Evolutionary conservation across 2,888 invertebrate genomes (phyloP), one percentile per base, ranked within the genome.

Genomic region (Rhabditoides inermis): DNA sequence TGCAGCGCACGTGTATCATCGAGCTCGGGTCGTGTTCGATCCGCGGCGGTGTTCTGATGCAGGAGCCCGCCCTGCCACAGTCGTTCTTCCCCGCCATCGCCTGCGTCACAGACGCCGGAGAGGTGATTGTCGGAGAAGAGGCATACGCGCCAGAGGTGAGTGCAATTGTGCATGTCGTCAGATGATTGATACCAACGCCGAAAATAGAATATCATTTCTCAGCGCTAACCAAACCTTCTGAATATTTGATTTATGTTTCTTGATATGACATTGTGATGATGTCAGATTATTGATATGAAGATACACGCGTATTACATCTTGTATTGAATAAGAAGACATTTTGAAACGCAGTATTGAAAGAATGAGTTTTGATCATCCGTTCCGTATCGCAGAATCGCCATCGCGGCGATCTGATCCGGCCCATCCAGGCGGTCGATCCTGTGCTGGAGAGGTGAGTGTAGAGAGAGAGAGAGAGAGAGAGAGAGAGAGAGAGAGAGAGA

Each of bases 1-100:
- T 56, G 25, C 72, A 81, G 77, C 79, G 81, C 60, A 78, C 82
- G 5, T 62, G 82, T 2, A 76, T 83, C 20, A 77, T 83, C 41
- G 83, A 83, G 68, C 69, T 83, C 36, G 83, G 83, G 12, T 81
- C 82, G 48, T 78, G 79, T 60, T 81, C 81, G 2, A 77, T 83
- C 27, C 76, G 83, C 61, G 83, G 82, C 12, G 83, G 83, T 15
- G 76, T 82, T 36, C 76, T 73, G 32, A 72, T 71, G 23, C 58
- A 61, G 25, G 67, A 72, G 42, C 71, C 82, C 1, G 78, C 81
- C n/a, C 72, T 83, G 48, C 83, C 83, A 7, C 78, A 81, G 53
- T 58, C 81, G 48, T 83, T 82, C 76, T 81, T 83, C 72, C 83
- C 82, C 2, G 79, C 80, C 47, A 78, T 82, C 25, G 74, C 58